Evolutionary conservation across 2,888 invertebrate species (phyloP).

Genomic region (Aethes cnicana): DNA sequence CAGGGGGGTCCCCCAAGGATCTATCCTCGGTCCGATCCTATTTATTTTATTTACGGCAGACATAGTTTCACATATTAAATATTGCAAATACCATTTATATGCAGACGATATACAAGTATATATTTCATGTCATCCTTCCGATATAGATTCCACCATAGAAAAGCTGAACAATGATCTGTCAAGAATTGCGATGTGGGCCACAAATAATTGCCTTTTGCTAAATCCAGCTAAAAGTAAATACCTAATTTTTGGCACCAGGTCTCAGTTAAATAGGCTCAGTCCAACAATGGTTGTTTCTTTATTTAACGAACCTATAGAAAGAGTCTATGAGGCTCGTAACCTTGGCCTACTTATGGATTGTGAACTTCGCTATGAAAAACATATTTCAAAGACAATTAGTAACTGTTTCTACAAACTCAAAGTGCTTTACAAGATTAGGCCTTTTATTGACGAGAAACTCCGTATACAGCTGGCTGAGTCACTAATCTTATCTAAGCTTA

Average conservation of each 20-base stretch:
- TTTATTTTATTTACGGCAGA: constrained; percentile 32
- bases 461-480: not conserved
- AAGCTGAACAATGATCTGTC: constrained; percentile 22
- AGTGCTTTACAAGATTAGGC: not conserved
- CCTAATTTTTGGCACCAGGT: not conserved
- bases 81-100: constrained; percentile 30
- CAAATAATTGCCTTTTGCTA: not conserved
- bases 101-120: constrained; percentile 32
- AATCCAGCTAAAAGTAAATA: not conserved
- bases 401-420: not conserved
- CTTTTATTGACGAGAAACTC: not conserved
- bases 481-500: not conserved
- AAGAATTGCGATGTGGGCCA: constrained; percentile 8
- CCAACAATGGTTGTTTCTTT: not conserved
- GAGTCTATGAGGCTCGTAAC: not conserved
- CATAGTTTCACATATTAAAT: not conserved
- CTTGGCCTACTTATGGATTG: not conserved
- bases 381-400: not conserved
- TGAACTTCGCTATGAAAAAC: not conserved
- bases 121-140: constrained; percentile 9
- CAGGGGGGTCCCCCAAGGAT: constrained; percentile 27
- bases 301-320: not conserved
- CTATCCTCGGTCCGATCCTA: constrained; percentile 31
- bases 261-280: not conserved
- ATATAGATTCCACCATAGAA: not conserved